phyloP scores from a whole-genome alignment of 1,140 invertebrate genomes.

The Drusus annulatus region DNA sequence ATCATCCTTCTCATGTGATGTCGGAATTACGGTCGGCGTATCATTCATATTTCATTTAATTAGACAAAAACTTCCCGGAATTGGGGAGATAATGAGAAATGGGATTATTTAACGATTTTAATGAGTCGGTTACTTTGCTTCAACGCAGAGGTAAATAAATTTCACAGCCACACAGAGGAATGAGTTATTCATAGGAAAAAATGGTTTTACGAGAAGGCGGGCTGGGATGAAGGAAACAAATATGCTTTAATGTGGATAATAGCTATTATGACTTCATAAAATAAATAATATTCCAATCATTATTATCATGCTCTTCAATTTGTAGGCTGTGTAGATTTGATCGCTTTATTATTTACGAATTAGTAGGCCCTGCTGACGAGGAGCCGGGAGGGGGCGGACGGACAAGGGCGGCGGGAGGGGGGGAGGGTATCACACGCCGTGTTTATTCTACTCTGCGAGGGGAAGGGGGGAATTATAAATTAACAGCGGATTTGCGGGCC shows the following conservation, averaged over 20 bases:
- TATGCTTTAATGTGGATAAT: no score
- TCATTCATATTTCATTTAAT: conserved; percentile 16
- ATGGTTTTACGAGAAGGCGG: no score
- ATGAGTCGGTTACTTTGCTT: no score
- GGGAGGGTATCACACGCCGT: conserved; percentile 35
- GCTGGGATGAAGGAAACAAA: no score
- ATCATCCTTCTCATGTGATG: conserved; percentile 8
- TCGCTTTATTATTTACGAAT: conserved; percentile 9
- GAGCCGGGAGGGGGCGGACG: neutral
- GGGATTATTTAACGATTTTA: no score
- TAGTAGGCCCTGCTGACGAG: neutral
- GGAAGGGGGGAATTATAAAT: conserved; percentile 43
- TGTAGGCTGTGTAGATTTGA: conserved; percentile 2
- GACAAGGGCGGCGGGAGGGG: neutral
- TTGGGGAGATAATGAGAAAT: no score
- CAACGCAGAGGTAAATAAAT: no score
- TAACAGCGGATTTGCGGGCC: conserved; percentile 49
- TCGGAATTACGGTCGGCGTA: neutral
- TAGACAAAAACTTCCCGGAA: neutral
- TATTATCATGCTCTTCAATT: no score
- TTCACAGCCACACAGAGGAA: no score
- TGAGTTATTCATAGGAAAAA: no score
- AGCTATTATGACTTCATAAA: no score
- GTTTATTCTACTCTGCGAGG: conserved; percentile 38
- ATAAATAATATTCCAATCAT: no score